These are phyloP conservation scores for Ptilorrhoa leucosticta DNA, from an alignment of 2,113 vertebrate species.

Conservation along the genomic window DNA sequence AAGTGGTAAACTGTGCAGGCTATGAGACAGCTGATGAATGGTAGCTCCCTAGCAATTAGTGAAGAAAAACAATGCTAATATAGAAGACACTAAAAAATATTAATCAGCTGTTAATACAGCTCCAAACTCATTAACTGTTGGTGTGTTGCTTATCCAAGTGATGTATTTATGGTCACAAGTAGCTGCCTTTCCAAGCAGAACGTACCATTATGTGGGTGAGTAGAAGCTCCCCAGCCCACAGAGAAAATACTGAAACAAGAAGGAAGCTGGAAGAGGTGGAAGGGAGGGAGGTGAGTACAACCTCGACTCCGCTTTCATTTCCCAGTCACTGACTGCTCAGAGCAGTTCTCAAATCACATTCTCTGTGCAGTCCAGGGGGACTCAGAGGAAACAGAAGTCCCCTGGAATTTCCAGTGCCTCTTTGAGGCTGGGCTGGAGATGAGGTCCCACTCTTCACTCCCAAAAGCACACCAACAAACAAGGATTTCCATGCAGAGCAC, in stretches of 20 bases:
- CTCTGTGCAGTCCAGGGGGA: accelerated
- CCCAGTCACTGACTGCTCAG: neutral
- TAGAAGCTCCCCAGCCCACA: neutral
- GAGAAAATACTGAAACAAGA: neutral
- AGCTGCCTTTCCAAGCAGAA: neutral
- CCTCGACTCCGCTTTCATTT: neutral
- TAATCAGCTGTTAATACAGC: neutral
- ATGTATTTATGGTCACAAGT: neutral
- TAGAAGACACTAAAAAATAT: neutral
- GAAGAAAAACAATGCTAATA: neutral
- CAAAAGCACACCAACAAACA: neutral
- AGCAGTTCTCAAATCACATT: neutral
- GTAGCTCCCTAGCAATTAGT: conserved; percentile 20
- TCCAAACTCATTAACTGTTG: neutral
- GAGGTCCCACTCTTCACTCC: neutral
- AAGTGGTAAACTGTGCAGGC: conserved; percentile 36
- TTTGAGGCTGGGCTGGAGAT: neutral
- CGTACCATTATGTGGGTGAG: neutral
- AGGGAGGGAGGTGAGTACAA: neutral
- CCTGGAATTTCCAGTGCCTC: neutral
- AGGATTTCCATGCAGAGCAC: neutral
- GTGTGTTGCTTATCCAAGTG: neutral
- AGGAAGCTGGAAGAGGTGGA: neutral
- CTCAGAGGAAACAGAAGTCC: neutral
- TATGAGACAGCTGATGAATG: conserved; percentile 21